Percentiles rank a stretch among this genome's conserved stretches.
phyloP scores from a whole-genome alignment of 30 jellyfish, hydroid and myxozoan genomes.

The Turritopsis rubra region DNA sequence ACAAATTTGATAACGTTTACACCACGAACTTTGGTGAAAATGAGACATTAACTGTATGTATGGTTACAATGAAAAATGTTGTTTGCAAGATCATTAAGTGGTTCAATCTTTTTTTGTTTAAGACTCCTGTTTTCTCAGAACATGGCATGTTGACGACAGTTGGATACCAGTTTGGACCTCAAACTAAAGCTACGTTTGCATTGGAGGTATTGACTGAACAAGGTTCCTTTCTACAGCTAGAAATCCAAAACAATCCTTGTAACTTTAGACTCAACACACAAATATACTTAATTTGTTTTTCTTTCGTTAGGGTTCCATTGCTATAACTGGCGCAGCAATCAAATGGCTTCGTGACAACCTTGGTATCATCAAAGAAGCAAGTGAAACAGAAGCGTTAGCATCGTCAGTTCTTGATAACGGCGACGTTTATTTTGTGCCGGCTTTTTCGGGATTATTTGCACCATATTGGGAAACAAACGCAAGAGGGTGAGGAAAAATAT shows the following conservation, averaged over 20 bases:
- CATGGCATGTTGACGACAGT: conserved; percentile 84
- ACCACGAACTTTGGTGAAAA: no score
- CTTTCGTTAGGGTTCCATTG: conserved; percentile 64
- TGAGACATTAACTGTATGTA: no score
- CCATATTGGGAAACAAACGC: conserved; percentile 92
- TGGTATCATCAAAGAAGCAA: conserved; percentile 61
- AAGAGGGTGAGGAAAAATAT: conserved; percentile 71
- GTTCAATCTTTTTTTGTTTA: not conserved
- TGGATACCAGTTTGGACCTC: conserved; percentile 81
- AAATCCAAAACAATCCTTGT: not conserved
- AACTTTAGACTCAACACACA: not conserved
- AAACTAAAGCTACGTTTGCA: conserved; percentile 55
- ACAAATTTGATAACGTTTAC: no score
- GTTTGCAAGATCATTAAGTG: not conserved
- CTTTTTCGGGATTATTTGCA: conserved; percentile 89
- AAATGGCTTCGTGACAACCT: conserved; percentile 84
- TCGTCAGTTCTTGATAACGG: conserved; percentile 75
- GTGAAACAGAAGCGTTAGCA: conserved; percentile 72
- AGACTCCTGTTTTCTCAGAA: conserved; percentile 47
- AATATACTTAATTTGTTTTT: not conserved
- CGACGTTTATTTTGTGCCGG: conserved; percentile 89
- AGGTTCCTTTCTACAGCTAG: not conserved
- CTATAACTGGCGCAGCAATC: conserved; percentile 88
- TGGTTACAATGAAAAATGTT: no score
- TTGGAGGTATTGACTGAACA: conserved; percentile 37